A percentile compares a stretch with the other conserved stretches of the same genome.
phyloP scores from a whole-genome alignment of 2,797 vertebrate species.

The Silurus aristotelis region DNA sequence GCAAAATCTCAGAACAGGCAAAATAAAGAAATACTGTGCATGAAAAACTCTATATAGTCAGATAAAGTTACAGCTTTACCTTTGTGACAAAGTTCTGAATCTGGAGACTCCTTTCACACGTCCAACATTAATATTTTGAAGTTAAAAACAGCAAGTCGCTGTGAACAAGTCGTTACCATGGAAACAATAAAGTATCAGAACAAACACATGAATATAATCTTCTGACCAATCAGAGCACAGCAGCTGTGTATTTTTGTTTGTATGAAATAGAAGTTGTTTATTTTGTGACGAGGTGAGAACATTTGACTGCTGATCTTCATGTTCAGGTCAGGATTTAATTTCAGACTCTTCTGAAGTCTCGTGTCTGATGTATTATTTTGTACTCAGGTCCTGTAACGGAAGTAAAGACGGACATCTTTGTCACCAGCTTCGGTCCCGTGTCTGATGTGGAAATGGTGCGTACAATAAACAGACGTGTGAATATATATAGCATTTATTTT shows the following conservation, averaged over 20 bases:
- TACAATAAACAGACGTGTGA: constrained; percentile 40
- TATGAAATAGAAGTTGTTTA: background rate
- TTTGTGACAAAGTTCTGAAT: background rate
- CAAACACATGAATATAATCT: background rate
- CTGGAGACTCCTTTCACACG: background rate
- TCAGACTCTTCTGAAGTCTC: background rate
- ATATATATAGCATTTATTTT: too few species aligned
- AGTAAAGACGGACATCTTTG: constrained; percentile 85
- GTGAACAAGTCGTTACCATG: background rate
- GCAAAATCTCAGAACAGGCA: too few species aligned
- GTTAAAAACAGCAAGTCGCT: too few species aligned
- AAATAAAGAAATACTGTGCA: too few species aligned
- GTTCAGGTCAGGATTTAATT: background rate
- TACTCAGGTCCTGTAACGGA: constrained; percentile 78
- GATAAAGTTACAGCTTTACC: background rate
- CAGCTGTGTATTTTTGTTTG: background rate
- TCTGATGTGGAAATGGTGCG: constrained; percentile 86
- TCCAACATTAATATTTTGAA: background rate
- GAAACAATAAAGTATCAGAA: background rate
- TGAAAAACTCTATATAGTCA: too few species aligned
- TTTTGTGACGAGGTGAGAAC: background rate
- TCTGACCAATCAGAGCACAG: background rate
- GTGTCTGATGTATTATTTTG: background rate
- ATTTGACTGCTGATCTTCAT: too few species aligned
- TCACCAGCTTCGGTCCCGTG: constrained; percentile 85